Evolutionary conservation across 2,888 invertebrate genomes (phyloP), one percentile per base, ranked within the genome.

Genomic region (Lepidocyrtoides sp.): DNA sequence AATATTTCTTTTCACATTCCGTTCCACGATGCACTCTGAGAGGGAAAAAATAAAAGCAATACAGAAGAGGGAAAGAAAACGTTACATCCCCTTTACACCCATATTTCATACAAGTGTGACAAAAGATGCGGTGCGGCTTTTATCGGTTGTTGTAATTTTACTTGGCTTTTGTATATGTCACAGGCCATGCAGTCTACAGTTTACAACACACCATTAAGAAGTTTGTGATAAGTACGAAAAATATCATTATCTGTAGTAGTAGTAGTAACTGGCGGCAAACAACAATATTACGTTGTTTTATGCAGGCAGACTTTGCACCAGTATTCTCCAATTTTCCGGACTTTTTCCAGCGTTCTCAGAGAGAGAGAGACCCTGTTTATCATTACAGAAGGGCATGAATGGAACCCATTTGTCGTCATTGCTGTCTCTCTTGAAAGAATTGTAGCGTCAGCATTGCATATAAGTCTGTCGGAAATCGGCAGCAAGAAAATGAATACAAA

Each of bases 331-430:
- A 23, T 36, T 69, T 17, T 69, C 23, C 8, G 26, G 69, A 17
- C 26, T 48, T 69, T 41, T n/a, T 66, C 17, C 5, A 41, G 14
- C 5, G 41, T 10, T 23, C 4, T 77, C 77, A 26, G 51, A 32
- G 77, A 69, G 69, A 32, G 23, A 26, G 81, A 81, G 32, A 57
- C 54, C 57, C 32, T 75, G 75, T 75, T 83, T 83, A 69, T 60
- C 83, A 83, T 83, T 83, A 75, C 12, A 57, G 14, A 60, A 69
- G 89, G 36, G 14, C 57, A 72, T 83, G 83, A 83, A 83, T 89
- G 66, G 75, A 82, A 75, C n/a, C 69, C 89, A 89, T 89, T 89
- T 89, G 83, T 89, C 89, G 75, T 48, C 83, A 89, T 89, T 29
- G 57, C 72, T 83, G 89, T 75, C 89, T 54, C 7, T 83, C 20